Conservation (phyloP, 2,888 invertebrate species). For the Celastrina argiolus region DNA sequence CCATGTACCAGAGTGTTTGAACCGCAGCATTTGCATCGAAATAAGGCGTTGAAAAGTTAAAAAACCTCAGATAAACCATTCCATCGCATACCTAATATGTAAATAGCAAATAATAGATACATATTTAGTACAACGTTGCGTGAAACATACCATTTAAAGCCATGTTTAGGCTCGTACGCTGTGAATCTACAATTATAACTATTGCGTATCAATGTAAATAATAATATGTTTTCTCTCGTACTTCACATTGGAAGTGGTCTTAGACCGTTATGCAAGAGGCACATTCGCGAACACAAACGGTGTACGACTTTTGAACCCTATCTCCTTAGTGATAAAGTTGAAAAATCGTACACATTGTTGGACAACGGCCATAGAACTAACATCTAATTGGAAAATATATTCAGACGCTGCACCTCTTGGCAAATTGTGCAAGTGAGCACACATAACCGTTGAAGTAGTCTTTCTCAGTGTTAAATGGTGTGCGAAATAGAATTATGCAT, state of each 20-base stretch:
- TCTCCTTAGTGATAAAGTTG: neutral
- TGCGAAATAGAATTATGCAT: neutral
- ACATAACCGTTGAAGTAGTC: neutral
- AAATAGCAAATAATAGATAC: neutral
- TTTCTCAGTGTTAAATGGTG: neutral
- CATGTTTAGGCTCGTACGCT: neutral
- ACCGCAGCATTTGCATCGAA: neutral
- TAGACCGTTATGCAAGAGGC: slow-evolving; percentile 14
- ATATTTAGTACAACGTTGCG: neutral
- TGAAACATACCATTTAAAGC: neutral
- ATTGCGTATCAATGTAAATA: slow-evolving; percentile 18
- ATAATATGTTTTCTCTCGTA: slow-evolving; percentile 24
- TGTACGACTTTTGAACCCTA: neutral
- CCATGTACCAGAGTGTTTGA: no score
- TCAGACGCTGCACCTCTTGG: neutral
- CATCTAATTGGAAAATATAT: slow-evolving; percentile 14
- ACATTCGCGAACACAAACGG: neutral
- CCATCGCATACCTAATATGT: neutral
- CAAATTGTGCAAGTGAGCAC: neutral
- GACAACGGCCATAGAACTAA: neutral
- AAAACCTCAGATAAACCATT: neutral
- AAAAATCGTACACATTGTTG: neutral
- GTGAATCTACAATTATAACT: slow-evolving; percentile 4
- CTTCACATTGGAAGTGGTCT: slow-evolving; percentile 17
- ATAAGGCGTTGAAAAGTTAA: neutral